Conservation (phyloP, 64 coral and sea anemone species). For the Montipora sp. region DNA sequence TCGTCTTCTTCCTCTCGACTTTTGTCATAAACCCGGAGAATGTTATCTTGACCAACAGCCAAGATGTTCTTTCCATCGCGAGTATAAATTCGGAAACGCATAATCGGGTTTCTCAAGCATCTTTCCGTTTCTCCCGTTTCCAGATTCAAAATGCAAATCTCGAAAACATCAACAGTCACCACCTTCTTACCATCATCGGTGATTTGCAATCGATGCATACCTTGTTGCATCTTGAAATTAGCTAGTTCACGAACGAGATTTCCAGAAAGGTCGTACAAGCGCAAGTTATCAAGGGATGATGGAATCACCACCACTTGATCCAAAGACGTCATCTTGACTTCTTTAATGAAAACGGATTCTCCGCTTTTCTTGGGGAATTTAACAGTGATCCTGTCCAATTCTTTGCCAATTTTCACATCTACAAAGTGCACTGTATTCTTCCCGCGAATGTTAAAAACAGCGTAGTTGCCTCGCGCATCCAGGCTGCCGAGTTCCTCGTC, state of each 20-base stretch:
- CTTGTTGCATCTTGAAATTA: conserved; percentile 79
- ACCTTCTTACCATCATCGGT: conserved; percentile 87
- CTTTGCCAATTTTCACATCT: conserved; percentile 68
- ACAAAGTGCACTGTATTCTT: conserved; percentile 74
- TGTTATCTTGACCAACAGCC: conserved; percentile 74
- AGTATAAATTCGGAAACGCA: conserved; percentile 69
- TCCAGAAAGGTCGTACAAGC: conserved; percentile 78
- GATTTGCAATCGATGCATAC: conserved; percentile 68
- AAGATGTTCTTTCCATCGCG: conserved; percentile 77
- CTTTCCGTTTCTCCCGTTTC: conserved; percentile 63
- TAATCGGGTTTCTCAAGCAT: conserved; percentile 72
- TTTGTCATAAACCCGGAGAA: conserved; percentile 79
- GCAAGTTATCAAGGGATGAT: conserved; percentile 57
- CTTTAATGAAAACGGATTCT: conserved; percentile 57
- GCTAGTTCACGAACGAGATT: conserved; percentile 70
- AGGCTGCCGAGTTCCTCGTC: conserved; percentile 71
- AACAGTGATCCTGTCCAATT: conserved; percentile 72
- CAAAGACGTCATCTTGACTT: conserved; percentile 70
- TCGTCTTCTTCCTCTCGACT: conserved; percentile 82
- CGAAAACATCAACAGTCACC: conserved; percentile 77
- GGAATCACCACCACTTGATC: conserved; percentile 79
- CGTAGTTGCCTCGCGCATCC: conserved; percentile 58
- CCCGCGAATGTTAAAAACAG: conserved; percentile 67
- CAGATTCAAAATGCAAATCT: conserved; percentile 80
- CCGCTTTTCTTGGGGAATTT: conserved; percentile 46